Base-by-base conservation (phyloP, 2,113 vertebrate species). In the Cygnus atratus region DNA sequence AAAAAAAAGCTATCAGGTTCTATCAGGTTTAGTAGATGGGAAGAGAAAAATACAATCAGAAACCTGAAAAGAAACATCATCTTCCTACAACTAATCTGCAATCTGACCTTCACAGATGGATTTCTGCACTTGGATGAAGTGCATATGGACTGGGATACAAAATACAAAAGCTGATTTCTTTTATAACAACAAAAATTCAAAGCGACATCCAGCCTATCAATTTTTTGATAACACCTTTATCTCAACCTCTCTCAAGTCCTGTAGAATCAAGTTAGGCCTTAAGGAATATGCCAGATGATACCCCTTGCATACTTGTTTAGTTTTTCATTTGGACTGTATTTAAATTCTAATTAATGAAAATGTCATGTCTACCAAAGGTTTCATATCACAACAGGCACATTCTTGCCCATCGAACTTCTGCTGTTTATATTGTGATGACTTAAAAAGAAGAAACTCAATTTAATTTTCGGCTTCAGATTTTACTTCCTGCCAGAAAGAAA, bases 201-300 rank as follows among this genome's bases (percentile, higher is more conserved):
- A 78, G 52, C 15, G n/a, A 87, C 33, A 41, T 46, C 17, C 19
- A 59, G 5, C 22, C 19, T 75, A 68, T 35, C 21, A 11, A 72
- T 6, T 9, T 25, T 57, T 59, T 31, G 9, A 16, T 54, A 92
- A 72, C 22, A 18, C 10, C 65, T 46, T 16, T 68, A 41, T 31
- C 7, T 2, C 8, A 19, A 3, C 2, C 3, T 5, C 3, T 4
- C 12, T 48, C 20, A 68, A 22, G 2, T 43, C 37, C 76, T 33
- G 18, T 1, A 0, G 35, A 92, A 81, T 2, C 20, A 94, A 59
- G 13, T 19, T 0, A 50, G 31, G 3, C 25, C 72, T 81, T 50
- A 46, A 81, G 68, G 18, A 93, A 93, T 0, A 0, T 84, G 77
- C 17, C 9, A 75, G 37, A 48, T 33, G 12, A 28, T 10, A 13